These are phyloP conservation scores for Chrysodeixis includens DNA, from an alignment of 2,888 invertebrate genomes.

Conservation along the genomic window DNA sequence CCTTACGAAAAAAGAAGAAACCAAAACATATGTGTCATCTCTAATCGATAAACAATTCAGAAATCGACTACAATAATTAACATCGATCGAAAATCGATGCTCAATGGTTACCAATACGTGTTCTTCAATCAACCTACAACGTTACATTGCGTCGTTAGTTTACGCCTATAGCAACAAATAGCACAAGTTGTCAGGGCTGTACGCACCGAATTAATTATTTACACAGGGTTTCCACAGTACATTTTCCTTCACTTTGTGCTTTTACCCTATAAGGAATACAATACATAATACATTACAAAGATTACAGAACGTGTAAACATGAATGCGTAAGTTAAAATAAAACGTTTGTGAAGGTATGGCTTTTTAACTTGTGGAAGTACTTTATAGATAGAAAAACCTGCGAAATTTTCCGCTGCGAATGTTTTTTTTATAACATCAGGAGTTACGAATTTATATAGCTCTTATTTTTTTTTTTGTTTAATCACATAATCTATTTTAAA, in stretches of 20 bases:
- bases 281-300: slow-evolving; percentile 41
- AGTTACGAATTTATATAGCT: too few species aligned
- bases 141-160: slow-evolving; percentile 33
- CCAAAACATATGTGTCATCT: too few species aligned
- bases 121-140: slow-evolving; percentile 42
- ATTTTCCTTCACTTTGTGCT: slow-evolving; percentile 47
- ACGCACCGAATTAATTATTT: slow-evolving; percentile 53
- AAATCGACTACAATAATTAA: not conserved
- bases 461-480: too few species aligned
- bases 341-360: too few species aligned
- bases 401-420: too few species aligned
- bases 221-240: slow-evolving; percentile 50
- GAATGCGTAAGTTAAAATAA: not conserved
- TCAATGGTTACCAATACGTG: slow-evolving; percentile 31
- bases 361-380: too few species aligned
- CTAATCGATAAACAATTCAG: too few species aligned
- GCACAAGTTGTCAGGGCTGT: slow-evolving; percentile 41
- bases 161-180: slow-evolving; percentile 46
- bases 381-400: too few species aligned
- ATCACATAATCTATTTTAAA: too few species aligned
- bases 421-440: too few species aligned
- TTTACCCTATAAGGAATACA: slow-evolving; percentile 42
- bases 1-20: too few species aligned
- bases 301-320: slow-evolving; percentile 30
- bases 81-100: slow-evolving; percentile 34